Percentiles rank a stretch among this genome's conserved stretches.
Evolutionary conservation across 2,888 invertebrate species (phyloP).

Genomic region (Ophonus ardosiacus): DNA sequence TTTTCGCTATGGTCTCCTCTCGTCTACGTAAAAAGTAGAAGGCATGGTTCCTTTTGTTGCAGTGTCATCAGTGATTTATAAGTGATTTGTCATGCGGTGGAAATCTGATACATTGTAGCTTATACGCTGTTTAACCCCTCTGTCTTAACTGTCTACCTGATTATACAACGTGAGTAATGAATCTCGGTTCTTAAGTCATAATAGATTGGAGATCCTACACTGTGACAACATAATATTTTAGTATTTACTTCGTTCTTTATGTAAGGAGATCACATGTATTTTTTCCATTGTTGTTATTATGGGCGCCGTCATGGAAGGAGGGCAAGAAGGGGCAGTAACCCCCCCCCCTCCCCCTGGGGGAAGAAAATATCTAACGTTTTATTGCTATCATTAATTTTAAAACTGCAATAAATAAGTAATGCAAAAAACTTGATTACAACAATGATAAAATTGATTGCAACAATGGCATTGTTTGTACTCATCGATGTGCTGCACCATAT

Average conservation of each 20-base stretch:
- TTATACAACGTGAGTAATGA: constrained; percentile 45
- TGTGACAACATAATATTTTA: constrained; percentile 39
- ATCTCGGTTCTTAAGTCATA: constrained; percentile 37
- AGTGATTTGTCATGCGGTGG: constrained; percentile 55
- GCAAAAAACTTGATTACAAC: too few relatives aligned
- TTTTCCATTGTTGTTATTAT: too few relatives aligned
- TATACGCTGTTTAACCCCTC: constrained; percentile 41
- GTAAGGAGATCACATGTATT: not conserved
- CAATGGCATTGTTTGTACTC: too few relatives aligned
- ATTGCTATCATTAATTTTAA: too few relatives aligned
- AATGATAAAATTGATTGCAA: too few relatives aligned
- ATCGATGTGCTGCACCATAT: too few relatives aligned
- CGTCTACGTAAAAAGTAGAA: not conserved
- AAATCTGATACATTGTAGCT: constrained; percentile 48
- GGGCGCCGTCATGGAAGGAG: too few relatives aligned
- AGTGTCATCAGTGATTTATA: constrained; percentile 50
- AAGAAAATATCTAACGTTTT: too few relatives aligned
- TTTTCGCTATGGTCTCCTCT: constrained; percentile 13
- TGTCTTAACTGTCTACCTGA: constrained; percentile 52
- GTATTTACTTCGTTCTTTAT: not conserved
- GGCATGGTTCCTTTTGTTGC: constrained; percentile 40
- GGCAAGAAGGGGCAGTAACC: too few relatives aligned
- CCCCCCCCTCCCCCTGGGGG: too few relatives aligned
- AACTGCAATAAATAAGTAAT: too few relatives aligned
- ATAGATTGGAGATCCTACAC: constrained; percentile 18